Conservation (phyloP, 2,797 vertebrate species). For the Lophotriccus pileatus region DNA sequence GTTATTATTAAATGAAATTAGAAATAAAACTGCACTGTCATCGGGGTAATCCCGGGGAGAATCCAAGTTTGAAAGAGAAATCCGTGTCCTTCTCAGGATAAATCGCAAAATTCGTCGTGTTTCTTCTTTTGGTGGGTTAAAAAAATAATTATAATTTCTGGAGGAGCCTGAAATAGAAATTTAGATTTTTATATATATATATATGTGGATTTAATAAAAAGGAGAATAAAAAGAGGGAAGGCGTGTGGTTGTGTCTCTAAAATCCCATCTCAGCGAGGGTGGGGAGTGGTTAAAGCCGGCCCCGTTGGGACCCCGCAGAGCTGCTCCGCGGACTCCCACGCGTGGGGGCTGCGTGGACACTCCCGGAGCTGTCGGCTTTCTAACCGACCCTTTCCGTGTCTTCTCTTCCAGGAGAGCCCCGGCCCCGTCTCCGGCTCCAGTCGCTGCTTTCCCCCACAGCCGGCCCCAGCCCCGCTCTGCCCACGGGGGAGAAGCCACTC, state of each 20-base stretch:
- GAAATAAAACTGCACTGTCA: neutral
- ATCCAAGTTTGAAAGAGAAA: neutral
- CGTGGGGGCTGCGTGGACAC: neutral
- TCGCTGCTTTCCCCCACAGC: neutral
- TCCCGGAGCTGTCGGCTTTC: rapidly evolving
- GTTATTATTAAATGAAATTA: neutral
- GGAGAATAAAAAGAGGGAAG: neutral
- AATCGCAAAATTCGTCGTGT: neutral
- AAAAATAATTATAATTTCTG: neutral
- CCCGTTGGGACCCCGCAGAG: neutral
- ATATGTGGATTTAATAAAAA: neutral
- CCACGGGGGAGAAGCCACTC: neutral
- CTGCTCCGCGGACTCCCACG: neutral
- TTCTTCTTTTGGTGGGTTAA: neutral
- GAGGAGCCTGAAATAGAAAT: neutral
- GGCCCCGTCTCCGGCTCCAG: neutral
- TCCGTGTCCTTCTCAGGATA: neutral
- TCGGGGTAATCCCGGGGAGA: neutral
- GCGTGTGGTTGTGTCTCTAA: neutral
- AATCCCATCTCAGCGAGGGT: neutral
- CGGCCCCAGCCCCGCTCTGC: neutral
- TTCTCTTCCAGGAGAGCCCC: constrained; percentile 53
- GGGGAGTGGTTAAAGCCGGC: neutral
- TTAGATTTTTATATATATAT: neutral
- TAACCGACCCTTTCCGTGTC: neutral